These are phyloP conservation scores for Tenebrosternarchus preto DNA, from an alignment of 2,113 vertebrate species.

Conservation along the genomic window DNA sequence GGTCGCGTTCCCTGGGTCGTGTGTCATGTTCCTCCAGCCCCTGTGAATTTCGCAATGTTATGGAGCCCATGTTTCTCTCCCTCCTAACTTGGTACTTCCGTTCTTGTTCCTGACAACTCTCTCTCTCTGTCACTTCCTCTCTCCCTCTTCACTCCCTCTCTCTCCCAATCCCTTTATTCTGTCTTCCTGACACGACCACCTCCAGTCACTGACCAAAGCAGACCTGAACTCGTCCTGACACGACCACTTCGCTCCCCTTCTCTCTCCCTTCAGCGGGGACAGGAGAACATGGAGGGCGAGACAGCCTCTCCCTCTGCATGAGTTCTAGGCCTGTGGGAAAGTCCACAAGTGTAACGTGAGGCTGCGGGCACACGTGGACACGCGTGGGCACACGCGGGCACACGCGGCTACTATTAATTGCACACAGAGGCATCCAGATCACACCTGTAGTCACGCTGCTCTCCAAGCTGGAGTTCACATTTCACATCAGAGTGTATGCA, in stretches of 20 bases:
- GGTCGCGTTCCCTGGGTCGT: not conserved
- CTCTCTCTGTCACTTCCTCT: conserved; percentile 50
- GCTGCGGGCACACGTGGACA: conserved; percentile 31
- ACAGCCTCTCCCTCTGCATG: conserved; percentile 34
- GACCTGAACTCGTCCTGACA: too few species aligned
- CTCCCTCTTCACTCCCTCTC: too few species aligned
- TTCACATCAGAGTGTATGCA: conserved; percentile 13
- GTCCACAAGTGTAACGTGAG: conserved; percentile 46
- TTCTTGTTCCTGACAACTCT: not conserved
- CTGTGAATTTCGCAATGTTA: conserved; percentile 6
- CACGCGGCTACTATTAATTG: conserved; percentile 64
- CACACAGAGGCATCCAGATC: conserved; percentile 42
- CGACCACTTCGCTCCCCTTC: too few species aligned
- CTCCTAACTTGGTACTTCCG: not conserved
- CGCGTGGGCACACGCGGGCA: too few species aligned
- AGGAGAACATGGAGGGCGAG: conserved; percentile 40
- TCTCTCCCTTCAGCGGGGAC: not conserved
- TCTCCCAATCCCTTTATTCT: too few species aligned
- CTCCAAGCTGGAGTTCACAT: conserved; percentile 16
- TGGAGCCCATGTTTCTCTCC: not conserved
- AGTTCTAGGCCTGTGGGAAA: not conserved
- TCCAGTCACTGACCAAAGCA: too few species aligned
- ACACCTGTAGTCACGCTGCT: conserved; percentile 31
- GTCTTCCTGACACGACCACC: too few species aligned
- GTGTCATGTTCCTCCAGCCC: conserved; percentile 22